Base-by-base conservation (phyloP, 2,113 vertebrate species). In the Pandion haliaetus region DNA sequence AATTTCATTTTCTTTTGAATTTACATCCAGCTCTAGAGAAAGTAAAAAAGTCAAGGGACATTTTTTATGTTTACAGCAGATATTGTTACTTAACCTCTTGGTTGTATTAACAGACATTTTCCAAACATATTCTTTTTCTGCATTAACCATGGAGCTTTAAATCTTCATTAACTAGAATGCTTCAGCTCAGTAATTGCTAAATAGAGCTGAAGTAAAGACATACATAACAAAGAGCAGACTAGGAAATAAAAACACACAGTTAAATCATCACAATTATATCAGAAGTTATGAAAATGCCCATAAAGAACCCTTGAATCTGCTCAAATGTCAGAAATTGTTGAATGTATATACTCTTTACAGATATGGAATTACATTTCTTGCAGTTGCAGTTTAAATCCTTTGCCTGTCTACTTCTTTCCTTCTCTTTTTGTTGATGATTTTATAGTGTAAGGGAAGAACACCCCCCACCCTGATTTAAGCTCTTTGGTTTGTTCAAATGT, bases 181-280 rank as follows among this genome's bases (percentile, higher is more conserved):
- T 8, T 86, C 67, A 54, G 65, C 63, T 86, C 55, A 84, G 55
- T 84, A 67, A 91, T 59, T 82, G 73, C 77, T 93, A 82, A 93
- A 87, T 55, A 94, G 94, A 93, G 88, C 85, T 95, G 87, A 90
- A 93, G 42, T 70, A 45, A 87, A 88, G 50, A 61, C 34, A 34
- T 77, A 52, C 9, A 49, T 45, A 86, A 78, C 3, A 67, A 83
- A 66, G 49, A 61, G 36, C 45, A 86, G 40, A 17, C 40, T 25
- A 73, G 81, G 80, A 91, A 67, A 84, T n/a, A 54, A 62, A 93
- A 19, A 1, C 40, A 72, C 28, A 23, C 10, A 50, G 36, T 81
- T 62, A 32, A 25, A 71, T n/a, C 34, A 70, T 55, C n/a, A 2
- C 58, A 61, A 14, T 61, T 77, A 24, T 15, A 70, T 25, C 36